Base-by-base conservation (phyloP, 2,797 vertebrate genomes). In the Mus caroli region DNA sequence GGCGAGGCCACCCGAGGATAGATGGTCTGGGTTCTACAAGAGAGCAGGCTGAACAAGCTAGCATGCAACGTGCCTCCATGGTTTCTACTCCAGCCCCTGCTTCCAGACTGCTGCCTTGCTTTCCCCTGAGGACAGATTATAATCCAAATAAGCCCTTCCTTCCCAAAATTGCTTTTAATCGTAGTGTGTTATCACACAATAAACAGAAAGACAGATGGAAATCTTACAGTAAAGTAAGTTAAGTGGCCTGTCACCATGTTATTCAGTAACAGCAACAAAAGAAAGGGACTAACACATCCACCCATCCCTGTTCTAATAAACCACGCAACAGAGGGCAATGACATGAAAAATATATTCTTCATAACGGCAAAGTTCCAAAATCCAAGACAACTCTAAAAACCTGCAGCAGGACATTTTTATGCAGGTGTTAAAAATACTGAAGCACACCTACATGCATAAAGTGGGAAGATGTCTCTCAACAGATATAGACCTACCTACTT, bases 401-500 rank as follows among this genome's bases (percentile, higher is more conserved):
- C 28, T 90, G 19, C 34, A 88, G 26, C 26, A 88, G 69, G 46
- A 58, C 37, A 92, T 58, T 73, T 77, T 90, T 95, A 94, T 17
- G 17, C 28, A 78, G 76, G 31, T 86, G 10, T 52, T 92, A 82
- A 91, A 91, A 89, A 96, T 60, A 92, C 58, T 52, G 43, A 94
- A 20, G 56, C 90, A 60, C 12, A 90, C 12, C 20, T 24, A 80
- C 34, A 56, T 26, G 14, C 62, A 82, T 54, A 77, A 90, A 60
- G 64, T 80, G 54, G 26, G 87, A 60, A 54, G 26, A 62, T 58
- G 14, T 22, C 37, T 52, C 22, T 46, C 86, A 13, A 75, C 50
- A 84, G 92, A 96, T 97, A 94, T 34, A 94, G 93, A n/a, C 15
- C 62, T 88, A 84, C 4, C 9, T 82, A 91, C 31, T 8, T 78